Conservation (phyloP, 2,888 invertebrate species). For the Seira ritae region DNA sequence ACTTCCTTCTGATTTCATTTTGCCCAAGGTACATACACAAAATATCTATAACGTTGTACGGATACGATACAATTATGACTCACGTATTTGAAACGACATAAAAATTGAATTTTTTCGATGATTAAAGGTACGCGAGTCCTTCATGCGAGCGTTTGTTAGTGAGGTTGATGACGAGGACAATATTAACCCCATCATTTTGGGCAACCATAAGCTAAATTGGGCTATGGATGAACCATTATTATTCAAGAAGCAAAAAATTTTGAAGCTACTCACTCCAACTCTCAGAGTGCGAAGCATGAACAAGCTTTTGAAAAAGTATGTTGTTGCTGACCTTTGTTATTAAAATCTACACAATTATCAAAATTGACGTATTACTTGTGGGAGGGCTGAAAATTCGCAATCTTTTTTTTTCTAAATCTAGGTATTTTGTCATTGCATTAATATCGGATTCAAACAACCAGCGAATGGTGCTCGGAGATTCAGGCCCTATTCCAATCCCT, state of each 20-base stretch:
- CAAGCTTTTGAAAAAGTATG: conserved; percentile 80
- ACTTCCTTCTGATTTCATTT: conserved; percentile 93
- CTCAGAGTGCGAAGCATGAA: conserved; percentile 89
- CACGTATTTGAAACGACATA: not conserved
- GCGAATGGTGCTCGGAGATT: conserved; percentile 92
- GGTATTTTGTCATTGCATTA: conserved; percentile 72
- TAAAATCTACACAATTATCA: no score
- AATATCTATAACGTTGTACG: conserved; percentile 96
- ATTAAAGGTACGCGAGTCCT: conserved; percentile 88
- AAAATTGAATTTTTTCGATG: no score
- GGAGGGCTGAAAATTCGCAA: not conserved
- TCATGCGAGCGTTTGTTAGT: conserved; percentile 96
- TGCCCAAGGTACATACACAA: no score
- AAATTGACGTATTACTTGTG: not conserved
- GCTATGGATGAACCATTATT: conserved; percentile 85
- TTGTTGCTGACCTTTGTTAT: no score
- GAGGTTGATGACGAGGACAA: conserved; percentile 88
- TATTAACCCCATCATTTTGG: conserved; percentile 77
- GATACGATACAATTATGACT: conserved; percentile 75
- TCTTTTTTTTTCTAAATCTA: conserved; percentile 31
- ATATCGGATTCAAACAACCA: conserved; percentile 92
- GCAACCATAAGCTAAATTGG: conserved; percentile 79
- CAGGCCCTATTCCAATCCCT: conserved; percentile 93
- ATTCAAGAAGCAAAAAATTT: conserved; percentile 89
- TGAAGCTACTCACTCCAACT: conserved; percentile 87